Conservation (phyloP, 2,888 invertebrate species). For the Xiphydria camelus region DNA sequence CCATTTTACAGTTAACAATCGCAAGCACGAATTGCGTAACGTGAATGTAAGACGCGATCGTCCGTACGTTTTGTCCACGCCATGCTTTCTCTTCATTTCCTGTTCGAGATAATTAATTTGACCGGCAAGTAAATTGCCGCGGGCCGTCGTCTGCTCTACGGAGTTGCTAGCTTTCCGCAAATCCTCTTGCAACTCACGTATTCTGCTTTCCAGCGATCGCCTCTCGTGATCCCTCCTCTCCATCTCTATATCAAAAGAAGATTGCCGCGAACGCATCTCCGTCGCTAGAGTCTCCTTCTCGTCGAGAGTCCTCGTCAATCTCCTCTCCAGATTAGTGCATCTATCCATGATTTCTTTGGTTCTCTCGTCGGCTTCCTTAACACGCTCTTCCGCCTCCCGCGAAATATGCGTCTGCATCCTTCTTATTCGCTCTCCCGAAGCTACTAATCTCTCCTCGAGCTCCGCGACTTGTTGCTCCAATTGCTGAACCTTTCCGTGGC, state of each 20-base stretch:
- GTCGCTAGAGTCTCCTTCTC: conserved; percentile 63
- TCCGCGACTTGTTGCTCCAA: conserved; percentile 36
- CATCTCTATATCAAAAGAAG: conserved; percentile 62
- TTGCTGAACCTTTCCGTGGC: conserved; percentile 35
- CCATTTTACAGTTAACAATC: not conserved
- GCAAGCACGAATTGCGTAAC: too few species aligned
- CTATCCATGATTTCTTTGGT: conserved; percentile 42
- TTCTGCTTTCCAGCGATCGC: conserved; percentile 53
- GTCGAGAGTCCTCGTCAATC: conserved; percentile 36
- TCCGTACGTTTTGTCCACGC: conserved; percentile 29
- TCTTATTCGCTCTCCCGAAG: conserved; percentile 35
- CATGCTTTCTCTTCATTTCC: conserved; percentile 36
- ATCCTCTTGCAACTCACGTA: conserved; percentile 54
- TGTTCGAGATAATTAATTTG: conserved; percentile 44
- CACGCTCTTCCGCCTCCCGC: conserved; percentile 35
- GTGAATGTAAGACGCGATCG: too few species aligned
- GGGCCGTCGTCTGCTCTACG: conserved; percentile 40
- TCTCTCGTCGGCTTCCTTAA: conserved; percentile 38
- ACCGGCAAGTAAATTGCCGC: conserved; percentile 37
- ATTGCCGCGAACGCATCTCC: conserved; percentile 64
- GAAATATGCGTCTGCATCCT: conserved; percentile 32
- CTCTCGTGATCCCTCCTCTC: conserved; percentile 66
- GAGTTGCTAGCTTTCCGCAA: conserved; percentile 47
- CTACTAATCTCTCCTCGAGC: conserved; percentile 36
- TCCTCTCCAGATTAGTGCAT: conserved; percentile 43